Conservation (phyloP, 1,140 invertebrate genomes). For the Diorhabda elongata region DNA sequence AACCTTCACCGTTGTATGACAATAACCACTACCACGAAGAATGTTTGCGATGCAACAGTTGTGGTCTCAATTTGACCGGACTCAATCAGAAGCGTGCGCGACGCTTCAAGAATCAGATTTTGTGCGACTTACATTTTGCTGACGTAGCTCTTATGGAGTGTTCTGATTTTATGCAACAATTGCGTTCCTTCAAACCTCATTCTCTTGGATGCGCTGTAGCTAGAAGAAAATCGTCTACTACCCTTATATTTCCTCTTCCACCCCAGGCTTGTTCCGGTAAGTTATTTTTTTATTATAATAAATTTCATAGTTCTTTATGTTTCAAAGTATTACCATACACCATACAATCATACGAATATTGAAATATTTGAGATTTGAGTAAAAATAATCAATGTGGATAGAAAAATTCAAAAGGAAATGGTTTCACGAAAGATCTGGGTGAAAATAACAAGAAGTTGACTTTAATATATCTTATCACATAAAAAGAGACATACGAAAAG, state of each 20-base stretch:
- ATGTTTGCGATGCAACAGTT: slow-evolving; percentile 91
- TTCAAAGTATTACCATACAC: no score
- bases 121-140: slow-evolving; percentile 86
- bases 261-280: slow-evolving; percentile 91
- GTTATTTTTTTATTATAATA: slow-evolving; percentile 21
- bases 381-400: no score
- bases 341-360: no score
- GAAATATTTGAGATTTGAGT: no score
- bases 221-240: slow-evolving; percentile 86
- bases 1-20: slow-evolving; percentile 84
- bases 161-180: slow-evolving; percentile 93
- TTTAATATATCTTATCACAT: no score
- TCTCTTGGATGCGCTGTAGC: slow-evolving; percentile 90
- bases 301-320: no score
- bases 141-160: slow-evolving; percentile 95
- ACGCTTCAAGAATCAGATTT: slow-evolving; percentile 77
- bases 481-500: no score
- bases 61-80: slow-evolving; percentile 86
- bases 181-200: slow-evolving; percentile 91
- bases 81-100: slow-evolving; percentile 79
- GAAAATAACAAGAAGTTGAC: no score
- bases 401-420: no score
- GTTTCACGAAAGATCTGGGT: no score
- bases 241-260: slow-evolving; percentile 87
- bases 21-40: slow-evolving; percentile 95